Percentiles rank a stretch among this genome's conserved stretches.
Conservation (phyloP, 2,797 vertebrate genomes). For the Gymnoscopelus braueri region DNA sequence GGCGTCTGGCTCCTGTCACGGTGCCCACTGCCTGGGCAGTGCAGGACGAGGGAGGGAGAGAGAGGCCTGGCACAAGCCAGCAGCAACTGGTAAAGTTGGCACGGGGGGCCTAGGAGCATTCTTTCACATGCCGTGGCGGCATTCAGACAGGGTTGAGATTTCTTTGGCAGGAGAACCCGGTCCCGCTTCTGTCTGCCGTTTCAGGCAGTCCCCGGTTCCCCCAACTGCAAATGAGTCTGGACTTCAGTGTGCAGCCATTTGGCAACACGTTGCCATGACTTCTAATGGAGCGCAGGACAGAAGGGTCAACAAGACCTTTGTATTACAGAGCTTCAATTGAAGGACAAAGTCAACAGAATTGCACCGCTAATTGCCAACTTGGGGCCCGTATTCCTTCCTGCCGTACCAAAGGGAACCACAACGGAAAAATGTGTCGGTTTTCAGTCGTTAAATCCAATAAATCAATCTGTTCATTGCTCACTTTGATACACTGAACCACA, state of each 20-base stretch:
- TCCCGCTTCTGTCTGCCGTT: constrained; percentile 65
- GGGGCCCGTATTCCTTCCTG: constrained; percentile 23
- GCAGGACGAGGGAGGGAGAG: constrained; percentile 38
- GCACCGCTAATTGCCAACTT: constrained; percentile 59
- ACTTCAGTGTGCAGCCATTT: constrained; percentile 64
- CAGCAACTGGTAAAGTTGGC: constrained; percentile 79
- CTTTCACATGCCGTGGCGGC: constrained; percentile 79
- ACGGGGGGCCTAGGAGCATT: constrained; percentile 72
- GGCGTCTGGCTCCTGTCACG: constrained; percentile 79
- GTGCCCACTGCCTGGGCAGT: constrained; percentile 67
- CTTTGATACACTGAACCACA: constrained; percentile 4
- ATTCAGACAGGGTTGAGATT: constrained; percentile 64
- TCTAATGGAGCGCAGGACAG: constrained; percentile 66
- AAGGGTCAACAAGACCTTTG: constrained; percentile 74
- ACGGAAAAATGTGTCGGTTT: constrained; percentile 32
- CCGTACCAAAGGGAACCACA: constrained; percentile 35
- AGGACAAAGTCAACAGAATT: constrained; percentile 71
- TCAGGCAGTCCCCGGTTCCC: constrained; percentile 70
- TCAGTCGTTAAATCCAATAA: constrained; percentile 44
- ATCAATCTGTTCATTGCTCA: constrained; percentile 32
- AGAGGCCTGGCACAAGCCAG: constrained; percentile 68
- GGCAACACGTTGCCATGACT: constrained; percentile 67
- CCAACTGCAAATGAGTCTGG: constrained; percentile 78
- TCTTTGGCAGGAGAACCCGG: constrained; percentile 73
- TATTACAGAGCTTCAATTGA: constrained; percentile 71